Conservation (phyloP, 2,888 invertebrate genomes). For the Drosophila paucipuncta region DNA sequence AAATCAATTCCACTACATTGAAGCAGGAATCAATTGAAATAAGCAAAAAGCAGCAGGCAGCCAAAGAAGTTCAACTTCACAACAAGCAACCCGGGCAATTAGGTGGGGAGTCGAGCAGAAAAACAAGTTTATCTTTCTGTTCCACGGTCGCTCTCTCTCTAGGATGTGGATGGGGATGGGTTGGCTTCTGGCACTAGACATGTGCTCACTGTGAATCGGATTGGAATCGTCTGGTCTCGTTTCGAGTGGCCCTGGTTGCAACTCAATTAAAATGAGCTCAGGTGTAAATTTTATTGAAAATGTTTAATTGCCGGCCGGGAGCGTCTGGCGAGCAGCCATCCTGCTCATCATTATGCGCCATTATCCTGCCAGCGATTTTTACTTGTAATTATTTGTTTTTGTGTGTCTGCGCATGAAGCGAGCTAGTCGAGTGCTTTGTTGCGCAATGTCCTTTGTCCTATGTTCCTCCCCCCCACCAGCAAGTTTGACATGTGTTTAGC, state of each 20-base stretch:
- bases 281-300: slow-evolving; percentile 85
- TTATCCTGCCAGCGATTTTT: slow-evolving; percentile 76
- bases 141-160: neutral
- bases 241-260: slow-evolving; percentile 64
- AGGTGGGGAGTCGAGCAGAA: slow-evolving; percentile 64
- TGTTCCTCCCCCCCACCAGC: neutral
- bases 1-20: slow-evolving; percentile 81
- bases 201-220: slow-evolving; percentile 39
- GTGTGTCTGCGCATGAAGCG: slow-evolving; percentile 71
- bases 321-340: slow-evolving; percentile 62
- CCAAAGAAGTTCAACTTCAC: slow-evolving; percentile 41
- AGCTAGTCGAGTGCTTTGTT: slow-evolving; percentile 63
- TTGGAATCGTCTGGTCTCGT: slow-evolving; percentile 41
- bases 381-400: slow-evolving; percentile 82
- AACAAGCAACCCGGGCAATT: slow-evolving; percentile 78
- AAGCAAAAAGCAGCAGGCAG: slow-evolving; percentile 28
- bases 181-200: slow-evolving; percentile 49
- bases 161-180: neutral
- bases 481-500: slow-evolving; percentile 60
- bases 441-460: slow-evolving; percentile 74
- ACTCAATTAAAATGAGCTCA: slow-evolving; percentile 85
- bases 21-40: slow-evolving; percentile 76
- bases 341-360: slow-evolving; percentile 74
- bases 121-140: slow-evolving; percentile 70
- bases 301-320: slow-evolving; percentile 81